Conservation (phyloP, 2,797 vertebrate species). For the Harpagifer antarcticus region DNA sequence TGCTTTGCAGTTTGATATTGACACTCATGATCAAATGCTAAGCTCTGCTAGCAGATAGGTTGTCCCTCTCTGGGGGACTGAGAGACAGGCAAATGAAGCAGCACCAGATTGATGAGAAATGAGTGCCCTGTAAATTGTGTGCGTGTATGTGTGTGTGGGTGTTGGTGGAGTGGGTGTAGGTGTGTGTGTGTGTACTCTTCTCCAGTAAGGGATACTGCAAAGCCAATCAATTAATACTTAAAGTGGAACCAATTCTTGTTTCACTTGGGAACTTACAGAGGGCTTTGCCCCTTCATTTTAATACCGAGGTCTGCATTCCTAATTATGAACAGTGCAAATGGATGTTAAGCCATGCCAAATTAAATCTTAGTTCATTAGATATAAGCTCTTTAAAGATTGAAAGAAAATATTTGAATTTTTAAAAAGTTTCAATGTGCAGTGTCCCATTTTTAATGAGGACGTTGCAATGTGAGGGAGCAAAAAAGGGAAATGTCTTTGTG, state of each 20-base stretch:
- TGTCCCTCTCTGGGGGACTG: conserved; percentile 78
- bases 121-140: conserved; percentile 82
- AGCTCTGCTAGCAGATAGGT: conserved; percentile 84
- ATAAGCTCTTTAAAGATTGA: conserved; percentile 88
- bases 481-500: conserved; percentile 80
- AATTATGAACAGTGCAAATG: conserved; percentile 86
- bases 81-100: conserved; percentile 84
- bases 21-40: conserved; percentile 86
- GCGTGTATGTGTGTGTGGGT: conserved; percentile 51
- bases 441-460: conserved; percentile 86
- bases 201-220: conserved; percentile 84
- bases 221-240: conserved; percentile 87
- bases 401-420: conserved; percentile 86
- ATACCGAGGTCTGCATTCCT: conserved; percentile 84
- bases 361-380: conserved; percentile 87
- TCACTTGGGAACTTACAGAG: conserved; percentile 84
- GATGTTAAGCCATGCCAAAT: conserved; percentile 87
- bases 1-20: conserved; percentile 86
- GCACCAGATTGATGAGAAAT: conserved; percentile 84
- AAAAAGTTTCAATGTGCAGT: conserved; percentile 85
- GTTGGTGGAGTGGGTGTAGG: background rate
- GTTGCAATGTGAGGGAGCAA: conserved; percentile 74
- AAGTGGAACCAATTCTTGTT: conserved; percentile 87
- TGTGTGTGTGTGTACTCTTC: conserved; percentile 59
- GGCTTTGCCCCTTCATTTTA: conserved; percentile 86